Percentiles rank a stretch among this genome's conserved stretches.
phyloP scores from a whole-genome alignment of 1,140 invertebrate genomes.

The Drosophila pandora region DNA sequence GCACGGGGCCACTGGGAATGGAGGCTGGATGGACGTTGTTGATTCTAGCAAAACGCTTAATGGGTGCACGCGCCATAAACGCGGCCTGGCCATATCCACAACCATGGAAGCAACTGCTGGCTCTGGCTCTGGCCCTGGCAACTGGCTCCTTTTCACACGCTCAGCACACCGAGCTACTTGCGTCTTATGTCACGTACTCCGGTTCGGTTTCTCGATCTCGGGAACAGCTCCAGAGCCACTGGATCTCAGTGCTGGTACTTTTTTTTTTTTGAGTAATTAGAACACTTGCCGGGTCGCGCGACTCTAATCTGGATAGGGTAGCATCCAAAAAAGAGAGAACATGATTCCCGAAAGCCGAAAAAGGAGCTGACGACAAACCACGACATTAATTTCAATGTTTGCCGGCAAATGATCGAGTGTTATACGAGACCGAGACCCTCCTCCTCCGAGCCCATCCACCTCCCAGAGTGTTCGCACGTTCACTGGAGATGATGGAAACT shows the following conservation, averaged over 20 bases:
- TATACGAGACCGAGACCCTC: constrained; percentile 45
- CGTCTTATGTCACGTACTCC: constrained; percentile 53
- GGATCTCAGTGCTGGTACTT: constrained; percentile 17
- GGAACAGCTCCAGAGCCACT: not conserved
- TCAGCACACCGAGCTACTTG: constrained; percentile 40
- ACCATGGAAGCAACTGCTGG: not conserved
- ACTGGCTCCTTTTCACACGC: constrained; percentile 71
- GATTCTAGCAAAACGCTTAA: constrained; percentile 71
- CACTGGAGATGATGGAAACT: constrained; percentile 56
- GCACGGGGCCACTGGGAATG: constrained; percentile 18
- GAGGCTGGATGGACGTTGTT: constrained; percentile 26
- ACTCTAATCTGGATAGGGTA: constrained; percentile 14
- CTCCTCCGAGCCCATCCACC: not conserved
- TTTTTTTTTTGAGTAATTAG: constrained; percentile 42
- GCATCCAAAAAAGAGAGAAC: not conserved
- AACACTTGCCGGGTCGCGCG: constrained; percentile 46
- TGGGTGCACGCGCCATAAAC: constrained; percentile 73
- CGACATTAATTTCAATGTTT: constrained; percentile 74
- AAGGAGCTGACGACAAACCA: constrained; percentile 49
- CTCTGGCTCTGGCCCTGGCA: constrained; percentile 1
- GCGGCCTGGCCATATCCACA: not conserved
- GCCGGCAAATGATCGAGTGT: constrained; percentile 65
- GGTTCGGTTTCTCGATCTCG: constrained; percentile 19
- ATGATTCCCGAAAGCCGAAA: not conserved
- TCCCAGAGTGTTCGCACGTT: constrained; percentile 48